Percentiles rank a stretch among this genome's conserved stretches.
Evolutionary conservation across 2,113 vertebrate genomes (phyloP).

Genomic region (Embiotoca jacksoni): DNA sequence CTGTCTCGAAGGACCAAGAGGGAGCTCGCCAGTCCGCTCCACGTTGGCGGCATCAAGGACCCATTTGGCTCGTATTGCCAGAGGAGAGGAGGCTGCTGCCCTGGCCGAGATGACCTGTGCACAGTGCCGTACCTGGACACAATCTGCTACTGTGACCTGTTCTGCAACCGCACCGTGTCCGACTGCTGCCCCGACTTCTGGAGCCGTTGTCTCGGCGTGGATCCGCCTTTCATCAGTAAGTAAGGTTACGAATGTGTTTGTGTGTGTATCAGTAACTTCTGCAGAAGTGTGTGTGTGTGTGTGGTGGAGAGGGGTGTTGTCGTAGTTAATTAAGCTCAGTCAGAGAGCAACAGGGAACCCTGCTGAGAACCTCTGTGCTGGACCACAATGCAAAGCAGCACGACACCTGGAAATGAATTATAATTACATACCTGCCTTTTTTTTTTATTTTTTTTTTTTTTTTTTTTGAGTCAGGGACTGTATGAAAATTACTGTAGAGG

Average conservation of each 20-base stretch:
- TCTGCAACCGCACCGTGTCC: slow-evolving; percentile 96
- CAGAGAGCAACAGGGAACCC: slow-evolving; percentile 9
- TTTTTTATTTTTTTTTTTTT: background rate
- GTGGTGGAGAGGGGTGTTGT: background rate
- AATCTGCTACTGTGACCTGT: slow-evolving; percentile 97
- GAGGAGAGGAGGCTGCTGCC: slow-evolving; percentile 90
- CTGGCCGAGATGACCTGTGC: slow-evolving; percentile 89
- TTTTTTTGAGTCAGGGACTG: background rate
- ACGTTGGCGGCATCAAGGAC: slow-evolving; percentile 90
- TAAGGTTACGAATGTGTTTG: slow-evolving; percentile 12
- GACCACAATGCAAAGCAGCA: slow-evolving; percentile 24
- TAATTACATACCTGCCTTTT: background rate
- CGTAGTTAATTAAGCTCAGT: slow-evolving; percentile 1
- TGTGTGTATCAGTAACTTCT: slow-evolving; percentile 7
- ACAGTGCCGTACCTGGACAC: slow-evolving; percentile 93
- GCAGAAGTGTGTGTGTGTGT: background rate
- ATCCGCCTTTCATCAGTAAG: slow-evolving; percentile 84
- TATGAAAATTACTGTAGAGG: background rate
- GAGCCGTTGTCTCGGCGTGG: slow-evolving; percentile 91
- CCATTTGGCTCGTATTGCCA: slow-evolving; percentile 91
- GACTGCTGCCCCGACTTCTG: slow-evolving; percentile 99
- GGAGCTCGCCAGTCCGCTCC: slow-evolving; percentile 88
- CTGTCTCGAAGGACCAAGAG: slow-evolving; percentile 69
- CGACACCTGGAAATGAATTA: slow-evolving; percentile 11
- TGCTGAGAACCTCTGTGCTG: background rate